Evolutionary conservation across 2,888 invertebrate species (phyloP), one percentile per base, ranked within the genome.

Genomic region (Hemicrepidius hirtus): DNA sequence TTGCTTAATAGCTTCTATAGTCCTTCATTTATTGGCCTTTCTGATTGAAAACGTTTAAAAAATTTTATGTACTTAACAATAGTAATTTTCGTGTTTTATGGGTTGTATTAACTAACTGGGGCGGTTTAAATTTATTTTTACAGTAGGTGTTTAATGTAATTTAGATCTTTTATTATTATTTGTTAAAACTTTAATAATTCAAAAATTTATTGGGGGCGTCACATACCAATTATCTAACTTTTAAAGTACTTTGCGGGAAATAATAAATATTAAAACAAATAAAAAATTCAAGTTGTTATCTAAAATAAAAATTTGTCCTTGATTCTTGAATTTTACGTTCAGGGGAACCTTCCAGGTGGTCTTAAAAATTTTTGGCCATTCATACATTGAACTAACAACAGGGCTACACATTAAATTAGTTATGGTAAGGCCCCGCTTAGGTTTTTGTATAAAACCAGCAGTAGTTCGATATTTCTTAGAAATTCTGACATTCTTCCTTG

Each of bases 261-360:
- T 3, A 24, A 24, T 24, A 24, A 24, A 24, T 24, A 24, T 2
- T 24, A 5, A 24, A 24, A 24, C n/a, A n/a, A 24, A 24, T 2
- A 24, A 24, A 24, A 24, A 24, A 24, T 24, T 24, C n/a, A n/a
- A n/a, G 24, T 24, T 24, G 5, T 32, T 32, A 32, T 32, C 7
- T 32, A 32, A 6, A 32, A 9, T 32, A 32, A 6, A 32, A 9
- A 7, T 9, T 32, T 32, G 32, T 32, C 32, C 32, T 32, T 32
- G 1, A 5, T 9, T 9, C 32, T 32, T 32, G 32, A 32, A 7
- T 5, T 53, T 53, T 53, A 28, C 53, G 28, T 53, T 53, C 53
- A 66, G 57, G 41, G 13, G 41, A 35, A 40, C 21, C 59, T 59
- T 46, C 70, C 70, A 70, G 70, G 70, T 70, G 70, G 70, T 70